A percentile compares a stretch with the other conserved stretches of the same genome.
phyloP scores from a whole-genome alignment of 1,140 invertebrate genomes.

The Sycophaga agraensis region DNA sequence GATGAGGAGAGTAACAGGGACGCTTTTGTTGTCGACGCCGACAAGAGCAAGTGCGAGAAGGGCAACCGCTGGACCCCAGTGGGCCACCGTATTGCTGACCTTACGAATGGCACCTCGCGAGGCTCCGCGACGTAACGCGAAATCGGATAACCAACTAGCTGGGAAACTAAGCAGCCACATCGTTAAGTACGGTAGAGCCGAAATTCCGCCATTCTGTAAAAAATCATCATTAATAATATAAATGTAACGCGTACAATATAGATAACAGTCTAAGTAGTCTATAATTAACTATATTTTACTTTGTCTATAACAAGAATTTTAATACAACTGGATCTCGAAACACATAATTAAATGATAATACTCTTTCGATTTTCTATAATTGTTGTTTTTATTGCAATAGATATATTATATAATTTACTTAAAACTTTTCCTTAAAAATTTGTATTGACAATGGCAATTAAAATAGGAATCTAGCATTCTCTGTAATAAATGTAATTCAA shows the following conservation, averaged over 20 bases:
- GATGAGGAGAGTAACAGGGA: slow-evolving; percentile 56
- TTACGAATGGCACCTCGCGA: slow-evolving; percentile 63
- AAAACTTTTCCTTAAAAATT: too few species aligned
- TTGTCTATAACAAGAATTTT: too few species aligned
- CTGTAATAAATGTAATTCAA: not conserved
- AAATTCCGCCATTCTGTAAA: slow-evolving; percentile 69
- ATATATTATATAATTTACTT: too few species aligned
- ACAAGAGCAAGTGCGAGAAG: slow-evolving; percentile 48
- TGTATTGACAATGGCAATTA: too few species aligned
- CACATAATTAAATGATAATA: not conserved
- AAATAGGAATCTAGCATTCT: too few species aligned
- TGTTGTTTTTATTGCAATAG: too few species aligned
- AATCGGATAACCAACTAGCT: slow-evolving; percentile 66
- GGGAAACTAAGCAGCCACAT: slow-evolving; percentile 72
- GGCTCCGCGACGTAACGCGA: slow-evolving; percentile 59
- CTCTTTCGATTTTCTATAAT: too few species aligned
- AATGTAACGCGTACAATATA: too few species aligned
- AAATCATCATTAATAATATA: too few species aligned
- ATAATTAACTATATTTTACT: not conserved
- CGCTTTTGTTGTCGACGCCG: slow-evolving; percentile 18
- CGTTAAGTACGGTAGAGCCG: slow-evolving; percentile 77
- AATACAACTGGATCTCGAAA: not conserved
- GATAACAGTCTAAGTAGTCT: not conserved
- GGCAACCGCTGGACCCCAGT: slow-evolving; percentile 55
- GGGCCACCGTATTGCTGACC: slow-evolving; percentile 65